Conservation (phyloP, 2,797 vertebrate genomes). For the Chaetodon trifasciatus region DNA sequence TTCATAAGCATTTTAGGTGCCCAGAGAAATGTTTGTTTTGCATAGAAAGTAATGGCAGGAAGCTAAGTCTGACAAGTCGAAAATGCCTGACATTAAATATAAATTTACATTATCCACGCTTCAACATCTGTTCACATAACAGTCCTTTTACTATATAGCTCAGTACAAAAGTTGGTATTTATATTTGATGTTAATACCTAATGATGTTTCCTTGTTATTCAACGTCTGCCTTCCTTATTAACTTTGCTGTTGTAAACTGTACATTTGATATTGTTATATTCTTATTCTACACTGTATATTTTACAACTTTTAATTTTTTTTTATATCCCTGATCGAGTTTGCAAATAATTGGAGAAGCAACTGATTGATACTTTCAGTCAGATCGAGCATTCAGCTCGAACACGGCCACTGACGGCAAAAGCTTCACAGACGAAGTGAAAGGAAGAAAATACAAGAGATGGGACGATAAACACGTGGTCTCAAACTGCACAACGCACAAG, state of each 20-base stretch:
- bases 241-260: too few species aligned
- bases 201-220: too few species aligned
- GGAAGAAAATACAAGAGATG: background rate
- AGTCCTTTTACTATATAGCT: background rate
- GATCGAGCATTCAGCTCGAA: background rate
- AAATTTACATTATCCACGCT: background rate
- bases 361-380: background rate
- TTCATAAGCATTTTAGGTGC: background rate
- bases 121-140: background rate
- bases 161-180: background rate
- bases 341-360: background rate
- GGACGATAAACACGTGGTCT: background rate
- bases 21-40: accelerated
- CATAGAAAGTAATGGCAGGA: background rate
- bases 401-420: background rate
- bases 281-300: background rate
- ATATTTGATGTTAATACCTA: background rate
- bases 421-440: background rate
- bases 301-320: background rate
- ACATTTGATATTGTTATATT: background rate
- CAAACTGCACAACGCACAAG: background rate
- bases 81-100: background rate
- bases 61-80: background rate
- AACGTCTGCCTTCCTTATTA: too few species aligned
- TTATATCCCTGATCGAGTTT: background rate